Evolutionary conservation across 2,797 vertebrate genomes (phyloP).

Genomic region (Tragopan temminckii): DNA sequence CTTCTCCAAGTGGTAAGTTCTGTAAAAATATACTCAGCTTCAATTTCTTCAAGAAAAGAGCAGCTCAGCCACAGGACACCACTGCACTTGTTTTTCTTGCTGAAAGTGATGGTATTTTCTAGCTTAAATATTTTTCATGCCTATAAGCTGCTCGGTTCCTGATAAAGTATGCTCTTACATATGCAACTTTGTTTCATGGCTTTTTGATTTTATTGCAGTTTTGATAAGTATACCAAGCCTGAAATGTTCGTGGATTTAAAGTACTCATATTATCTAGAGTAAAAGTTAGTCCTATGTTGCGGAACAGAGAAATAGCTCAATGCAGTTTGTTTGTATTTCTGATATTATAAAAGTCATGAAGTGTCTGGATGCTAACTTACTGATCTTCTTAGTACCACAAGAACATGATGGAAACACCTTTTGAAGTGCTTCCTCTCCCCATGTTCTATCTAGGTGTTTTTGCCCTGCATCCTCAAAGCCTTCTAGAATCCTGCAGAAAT

Average conservation of each 20-base stretch:
- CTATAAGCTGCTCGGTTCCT: not conserved
- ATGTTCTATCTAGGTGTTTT: not conserved
- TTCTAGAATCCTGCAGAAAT: not conserved
- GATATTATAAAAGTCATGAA: not conserved
- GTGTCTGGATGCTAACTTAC: not conserved
- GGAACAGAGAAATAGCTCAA: not conserved
- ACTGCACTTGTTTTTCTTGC: not conserved
- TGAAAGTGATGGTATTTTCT: not conserved
- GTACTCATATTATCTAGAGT: not conserved
- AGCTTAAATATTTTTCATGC: not conserved
- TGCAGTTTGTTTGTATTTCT: not conserved
- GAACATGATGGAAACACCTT: not conserved
- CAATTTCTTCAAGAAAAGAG: not conserved
- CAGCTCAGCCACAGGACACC: not conserved
- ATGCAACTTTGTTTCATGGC: not conserved
- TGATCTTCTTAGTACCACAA: not conserved
- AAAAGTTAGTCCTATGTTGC: not conserved
- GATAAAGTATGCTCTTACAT: not conserved
- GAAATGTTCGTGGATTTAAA: not conserved
- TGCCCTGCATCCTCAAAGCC: not conserved
- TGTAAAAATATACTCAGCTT: not conserved
- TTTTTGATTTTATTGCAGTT: not conserved
- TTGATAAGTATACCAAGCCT: not conserved
- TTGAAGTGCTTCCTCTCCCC: not conserved
- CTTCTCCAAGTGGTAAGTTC: conserved; percentile 83